Percentiles rank a stretch among this genome's conserved stretches.
Conservation (phyloP, 2,113 vertebrate genomes). For the Laticauda laticaudata region DNA sequence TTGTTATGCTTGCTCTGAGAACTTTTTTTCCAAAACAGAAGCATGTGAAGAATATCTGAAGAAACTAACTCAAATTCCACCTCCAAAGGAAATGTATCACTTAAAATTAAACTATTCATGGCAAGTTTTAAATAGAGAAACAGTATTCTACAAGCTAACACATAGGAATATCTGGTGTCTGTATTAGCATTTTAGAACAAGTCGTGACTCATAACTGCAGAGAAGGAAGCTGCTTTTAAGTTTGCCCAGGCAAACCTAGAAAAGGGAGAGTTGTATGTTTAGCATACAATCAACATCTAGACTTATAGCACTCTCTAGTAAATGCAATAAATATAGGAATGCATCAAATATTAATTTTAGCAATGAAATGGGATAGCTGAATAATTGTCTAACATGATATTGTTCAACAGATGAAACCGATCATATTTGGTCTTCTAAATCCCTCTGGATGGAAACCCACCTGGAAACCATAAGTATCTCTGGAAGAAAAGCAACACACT, state of each 20-base stretch:
- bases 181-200: conserved; percentile 23
- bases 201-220: conserved; percentile 35
- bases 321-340: background rate
- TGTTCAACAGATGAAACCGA: background rate
- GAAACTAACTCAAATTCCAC: background rate
- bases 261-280: background rate
- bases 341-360: background rate
- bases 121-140: background rate
- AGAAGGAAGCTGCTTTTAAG: conserved; percentile 12
- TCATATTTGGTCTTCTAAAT: background rate
- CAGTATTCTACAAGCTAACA: background rate
- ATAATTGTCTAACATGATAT: background rate
- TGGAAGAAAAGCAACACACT: background rate
- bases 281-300: background rate
- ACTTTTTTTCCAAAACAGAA: background rate
- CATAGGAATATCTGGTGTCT: conserved; percentile 3
- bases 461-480: background rate
- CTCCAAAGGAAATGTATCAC: background rate
- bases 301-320: background rate
- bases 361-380: background rate
- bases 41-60: background rate
- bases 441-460: background rate
- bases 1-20: background rate
- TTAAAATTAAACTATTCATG: background rate
- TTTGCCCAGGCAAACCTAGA: conserved; percentile 10